phyloP scores from a whole-genome alignment of 2,113 vertebrate species.

The Dolichallabes microphthalmus region DNA sequence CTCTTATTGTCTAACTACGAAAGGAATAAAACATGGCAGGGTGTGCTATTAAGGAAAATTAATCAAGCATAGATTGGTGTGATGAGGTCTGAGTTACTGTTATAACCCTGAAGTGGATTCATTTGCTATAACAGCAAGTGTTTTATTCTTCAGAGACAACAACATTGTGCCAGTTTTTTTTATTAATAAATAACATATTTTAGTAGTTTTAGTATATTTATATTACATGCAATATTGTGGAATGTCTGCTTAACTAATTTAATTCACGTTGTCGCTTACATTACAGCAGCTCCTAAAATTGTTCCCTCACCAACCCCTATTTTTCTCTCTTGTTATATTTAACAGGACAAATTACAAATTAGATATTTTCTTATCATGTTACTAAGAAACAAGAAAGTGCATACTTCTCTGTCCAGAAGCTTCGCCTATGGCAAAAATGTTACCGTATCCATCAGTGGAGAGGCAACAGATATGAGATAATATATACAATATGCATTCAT shows the following conservation, averaged over 20 bases:
- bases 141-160: background rate
- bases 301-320: no score
- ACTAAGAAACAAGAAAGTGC: background rate
- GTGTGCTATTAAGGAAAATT: background rate
- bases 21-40: background rate
- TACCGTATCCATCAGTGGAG: background rate
- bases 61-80: background rate
- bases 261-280: background rate
- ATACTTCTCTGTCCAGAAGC: background rate
- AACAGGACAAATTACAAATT: background rate
- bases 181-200: background rate
- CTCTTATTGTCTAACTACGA: background rate
- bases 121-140: background rate
- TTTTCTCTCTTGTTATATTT: background rate
- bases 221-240: background rate
- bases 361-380: background rate
- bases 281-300: background rate
- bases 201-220: slow-evolving; percentile 3
- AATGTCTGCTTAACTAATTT: background rate
- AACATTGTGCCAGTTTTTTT: background rate
- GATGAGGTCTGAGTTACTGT: background rate
- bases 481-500: background rate
- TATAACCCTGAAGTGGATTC: background rate
- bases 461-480: background rate
- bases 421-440: background rate